phyloP scores from a whole-genome alignment of 2,888 invertebrate genomes.

The Nebria salina region DNA sequence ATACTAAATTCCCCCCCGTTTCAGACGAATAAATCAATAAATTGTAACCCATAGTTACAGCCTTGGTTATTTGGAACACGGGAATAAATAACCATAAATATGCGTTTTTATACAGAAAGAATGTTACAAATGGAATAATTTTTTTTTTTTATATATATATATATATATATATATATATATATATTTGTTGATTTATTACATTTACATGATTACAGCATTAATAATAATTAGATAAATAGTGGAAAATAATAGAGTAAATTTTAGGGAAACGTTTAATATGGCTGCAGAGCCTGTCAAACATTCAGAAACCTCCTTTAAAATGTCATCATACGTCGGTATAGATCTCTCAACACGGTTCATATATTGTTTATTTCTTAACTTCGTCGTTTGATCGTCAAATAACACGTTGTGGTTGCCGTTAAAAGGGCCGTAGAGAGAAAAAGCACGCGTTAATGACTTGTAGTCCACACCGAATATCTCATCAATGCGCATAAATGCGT shows the following conservation, averaged over 20 bases:
- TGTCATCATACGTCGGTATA: conserved; percentile 35
- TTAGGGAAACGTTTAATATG: not conserved
- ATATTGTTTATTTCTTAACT: conserved; percentile 52
- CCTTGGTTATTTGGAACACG: no score
- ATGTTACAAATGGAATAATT: no score
- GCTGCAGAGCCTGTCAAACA: conserved; percentile 17
- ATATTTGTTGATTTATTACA: not conserved
- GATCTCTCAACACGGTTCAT: conserved; percentile 20
- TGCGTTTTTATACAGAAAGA: not conserved
- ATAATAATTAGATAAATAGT: conserved; percentile 36
- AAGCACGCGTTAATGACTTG: conserved; percentile 69
- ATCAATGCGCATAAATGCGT: conserved; percentile 76
- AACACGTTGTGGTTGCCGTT: conserved; percentile 72
- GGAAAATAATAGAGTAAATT: not conserved
- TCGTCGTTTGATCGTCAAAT: conserved; percentile 70
- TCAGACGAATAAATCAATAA: not conserved
- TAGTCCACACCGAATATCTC: conserved; percentile 74
- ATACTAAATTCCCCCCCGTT: conserved; percentile 16
- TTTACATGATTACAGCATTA: conserved; percentile 34
- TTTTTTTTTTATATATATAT: no score
- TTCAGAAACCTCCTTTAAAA: conserved; percentile 28
- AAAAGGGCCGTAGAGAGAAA: conserved; percentile 76
- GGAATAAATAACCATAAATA: not conserved
- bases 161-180: no score
- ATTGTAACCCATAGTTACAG: not conserved